Conservation (phyloP, 2,113 vertebrate genomes). For the Xiphias gladius region DNA sequence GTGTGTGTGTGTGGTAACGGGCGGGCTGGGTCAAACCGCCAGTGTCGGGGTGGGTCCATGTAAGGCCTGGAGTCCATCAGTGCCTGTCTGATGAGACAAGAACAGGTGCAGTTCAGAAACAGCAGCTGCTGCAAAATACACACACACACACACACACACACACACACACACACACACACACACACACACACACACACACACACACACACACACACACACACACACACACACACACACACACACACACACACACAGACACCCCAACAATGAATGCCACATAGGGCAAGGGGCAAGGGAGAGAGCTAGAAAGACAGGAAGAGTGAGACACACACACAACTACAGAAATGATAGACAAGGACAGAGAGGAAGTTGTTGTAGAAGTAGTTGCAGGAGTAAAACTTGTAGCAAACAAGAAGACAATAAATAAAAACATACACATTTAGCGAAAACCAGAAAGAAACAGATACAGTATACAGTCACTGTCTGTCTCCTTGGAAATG, state of each 20-base stretch:
- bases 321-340: constrained; percentile 16
- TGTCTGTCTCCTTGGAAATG: constrained; percentile 32
- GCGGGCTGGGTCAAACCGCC: constrained; percentile 47
- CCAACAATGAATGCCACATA: constrained; percentile 62
- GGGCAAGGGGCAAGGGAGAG: constrained; percentile 13
- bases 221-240: constrained; percentile 37
- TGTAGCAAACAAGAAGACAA: constrained; percentile 28
- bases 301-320: constrained; percentile 28
- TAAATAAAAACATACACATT: background rate
- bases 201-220: constrained; percentile 37
- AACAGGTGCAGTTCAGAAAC: constrained; percentile 83
- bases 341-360: constrained; percentile 18
- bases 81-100: constrained; percentile 80
- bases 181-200: constrained; percentile 38
- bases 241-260: constrained; percentile 37
- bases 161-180: constrained; percentile 38
- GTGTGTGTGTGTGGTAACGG: constrained; percentile 20
- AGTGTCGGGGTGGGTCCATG: constrained; percentile 77
- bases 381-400: constrained; percentile 43
- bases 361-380: constrained; percentile 24
- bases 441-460: constrained; percentile 20
- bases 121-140: constrained; percentile 79
- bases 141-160: constrained; percentile 37
- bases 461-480: background rate
- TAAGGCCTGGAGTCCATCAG: constrained; percentile 81